These are phyloP conservation scores for Colletes latitarsis DNA, from an alignment of 1,140 invertebrate species.

Conservation along the genomic window DNA sequence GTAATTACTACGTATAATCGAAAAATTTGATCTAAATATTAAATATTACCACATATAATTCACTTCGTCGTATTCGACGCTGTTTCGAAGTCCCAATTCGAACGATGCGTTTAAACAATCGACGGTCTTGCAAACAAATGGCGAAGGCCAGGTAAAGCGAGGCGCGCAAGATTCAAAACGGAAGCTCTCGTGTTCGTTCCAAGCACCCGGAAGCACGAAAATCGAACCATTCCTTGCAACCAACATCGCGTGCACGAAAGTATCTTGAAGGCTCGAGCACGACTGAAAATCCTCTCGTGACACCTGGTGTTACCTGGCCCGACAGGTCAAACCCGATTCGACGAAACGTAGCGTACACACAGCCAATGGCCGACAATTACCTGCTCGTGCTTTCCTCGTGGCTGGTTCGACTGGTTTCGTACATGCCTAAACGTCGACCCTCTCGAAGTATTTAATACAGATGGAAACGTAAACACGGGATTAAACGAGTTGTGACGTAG, in stretches of 20 bases:
- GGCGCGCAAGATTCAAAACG: not conserved
- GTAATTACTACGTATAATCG: no score
- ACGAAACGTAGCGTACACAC: not conserved
- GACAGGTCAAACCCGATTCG: constrained; percentile 24
- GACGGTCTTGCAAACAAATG: not conserved
- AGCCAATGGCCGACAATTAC: not conserved
- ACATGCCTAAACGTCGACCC: constrained; percentile 22
- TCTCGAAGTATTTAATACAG: not conserved
- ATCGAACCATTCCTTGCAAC: not conserved
- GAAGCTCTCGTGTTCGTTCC: not conserved
- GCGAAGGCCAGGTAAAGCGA: no score
- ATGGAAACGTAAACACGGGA: constrained; percentile 1
- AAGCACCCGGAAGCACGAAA: not conserved
- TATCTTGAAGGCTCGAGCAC: not conserved
- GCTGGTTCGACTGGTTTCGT: not conserved
- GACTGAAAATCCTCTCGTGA: constrained; percentile 10
- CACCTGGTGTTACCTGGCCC: not conserved
- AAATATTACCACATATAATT: no score
- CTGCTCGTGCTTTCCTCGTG: not conserved
- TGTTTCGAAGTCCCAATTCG: no score
- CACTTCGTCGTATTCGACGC: no score
- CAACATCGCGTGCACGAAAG: not conserved
- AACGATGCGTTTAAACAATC: no score
- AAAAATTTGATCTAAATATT: no score
- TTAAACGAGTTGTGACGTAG: no score